These are phyloP conservation scores for Triplophysa tibetana DNA, from an alignment of 2,113 vertebrate species.

Conservation along the genomic window DNA sequence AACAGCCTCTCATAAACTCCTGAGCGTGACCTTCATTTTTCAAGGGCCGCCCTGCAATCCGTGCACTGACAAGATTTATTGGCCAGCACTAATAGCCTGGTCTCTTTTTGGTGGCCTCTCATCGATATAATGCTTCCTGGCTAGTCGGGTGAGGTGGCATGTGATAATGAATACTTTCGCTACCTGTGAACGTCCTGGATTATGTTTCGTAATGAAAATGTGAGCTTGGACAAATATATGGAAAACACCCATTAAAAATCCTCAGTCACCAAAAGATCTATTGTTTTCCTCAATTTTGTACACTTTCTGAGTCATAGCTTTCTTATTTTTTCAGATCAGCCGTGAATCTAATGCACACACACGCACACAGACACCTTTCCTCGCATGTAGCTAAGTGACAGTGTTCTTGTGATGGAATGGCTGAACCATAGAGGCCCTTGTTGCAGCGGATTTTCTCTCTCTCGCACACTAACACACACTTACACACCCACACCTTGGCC, in stretches of 20 bases:
- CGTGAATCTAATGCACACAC: conserved; percentile 19
- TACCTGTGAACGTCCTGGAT: conserved; percentile 26
- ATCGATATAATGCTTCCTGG: conserved; percentile 70
- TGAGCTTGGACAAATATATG: neutral
- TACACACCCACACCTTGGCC: conserved; percentile 49
- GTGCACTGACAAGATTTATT: conserved; percentile 78
- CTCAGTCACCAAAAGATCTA: neutral
- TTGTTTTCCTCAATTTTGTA: neutral
- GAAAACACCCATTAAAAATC: neutral
- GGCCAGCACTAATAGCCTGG: conserved; percentile 71
- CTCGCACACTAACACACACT: conserved; percentile 44
- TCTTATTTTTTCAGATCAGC: conserved; percentile 15
- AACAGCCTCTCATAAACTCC: conserved; percentile 69
- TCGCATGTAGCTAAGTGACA: conserved; percentile 66
- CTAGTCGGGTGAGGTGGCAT: conserved; percentile 59
- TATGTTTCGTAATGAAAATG: neutral
- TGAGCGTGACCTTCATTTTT: conserved; percentile 78
- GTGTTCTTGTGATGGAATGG: conserved; percentile 69
- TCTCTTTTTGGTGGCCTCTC: conserved; percentile 69
- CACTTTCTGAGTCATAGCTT: neutral
- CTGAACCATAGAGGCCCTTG: conserved; percentile 69
- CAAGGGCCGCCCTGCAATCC: conserved; percentile 62
- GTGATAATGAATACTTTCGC: conserved; percentile 72
- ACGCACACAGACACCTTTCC: conserved; percentile 65
- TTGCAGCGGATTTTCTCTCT: conserved; percentile 58